These are phyloP conservation scores for Apodemia duryi DNA, from an alignment of 2,888 invertebrate genomes.

Conservation along the genomic window DNA sequence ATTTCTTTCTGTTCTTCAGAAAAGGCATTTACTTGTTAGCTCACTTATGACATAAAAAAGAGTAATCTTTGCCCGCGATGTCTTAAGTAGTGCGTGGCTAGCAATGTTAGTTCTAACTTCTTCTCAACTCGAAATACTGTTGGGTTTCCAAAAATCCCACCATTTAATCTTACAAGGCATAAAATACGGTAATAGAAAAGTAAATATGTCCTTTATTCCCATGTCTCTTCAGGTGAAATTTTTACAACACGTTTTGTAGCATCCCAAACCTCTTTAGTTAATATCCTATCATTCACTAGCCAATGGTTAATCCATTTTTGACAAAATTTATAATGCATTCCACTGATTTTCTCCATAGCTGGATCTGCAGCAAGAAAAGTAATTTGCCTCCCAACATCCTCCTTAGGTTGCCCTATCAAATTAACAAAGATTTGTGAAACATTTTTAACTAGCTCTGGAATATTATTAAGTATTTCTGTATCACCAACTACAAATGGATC, in stretches of 20 bases:
- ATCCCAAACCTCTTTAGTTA: conserved; percentile 53
- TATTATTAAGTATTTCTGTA: conserved; percentile 49
- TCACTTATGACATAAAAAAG: too few relatives aligned
- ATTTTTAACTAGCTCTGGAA: conserved; percentile 39
- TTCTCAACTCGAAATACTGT: too few relatives aligned
- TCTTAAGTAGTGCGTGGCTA: too few relatives aligned
- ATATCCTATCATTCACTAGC: conserved; percentile 41
- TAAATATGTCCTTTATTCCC: conserved; percentile 40
- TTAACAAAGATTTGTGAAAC: conserved; percentile 46
- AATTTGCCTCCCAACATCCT: conserved; percentile 55
- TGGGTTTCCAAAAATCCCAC: too few relatives aligned
- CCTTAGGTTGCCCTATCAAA: conserved; percentile 53
- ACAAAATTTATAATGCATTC: conserved; percentile 59
- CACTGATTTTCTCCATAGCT: conserved; percentile 45
- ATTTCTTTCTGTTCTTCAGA: too few relatives aligned
- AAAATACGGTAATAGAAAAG: not conserved
- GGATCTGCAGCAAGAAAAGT: conserved; percentile 53
- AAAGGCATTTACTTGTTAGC: too few relatives aligned
- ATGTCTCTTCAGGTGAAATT: conserved; percentile 50
- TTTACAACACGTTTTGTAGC: conserved; percentile 52
- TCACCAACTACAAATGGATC: conserved; percentile 71
- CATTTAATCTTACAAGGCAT: too few relatives aligned
- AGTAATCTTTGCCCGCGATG: too few relatives aligned
- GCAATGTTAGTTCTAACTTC: too few relatives aligned
- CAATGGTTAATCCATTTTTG: conserved; percentile 51